Percentiles rank a stretch among this genome's conserved stretches.
phyloP scores from a whole-genome alignment of 2,888 invertebrate species.

The Pycnomerus fuliginosus region DNA sequence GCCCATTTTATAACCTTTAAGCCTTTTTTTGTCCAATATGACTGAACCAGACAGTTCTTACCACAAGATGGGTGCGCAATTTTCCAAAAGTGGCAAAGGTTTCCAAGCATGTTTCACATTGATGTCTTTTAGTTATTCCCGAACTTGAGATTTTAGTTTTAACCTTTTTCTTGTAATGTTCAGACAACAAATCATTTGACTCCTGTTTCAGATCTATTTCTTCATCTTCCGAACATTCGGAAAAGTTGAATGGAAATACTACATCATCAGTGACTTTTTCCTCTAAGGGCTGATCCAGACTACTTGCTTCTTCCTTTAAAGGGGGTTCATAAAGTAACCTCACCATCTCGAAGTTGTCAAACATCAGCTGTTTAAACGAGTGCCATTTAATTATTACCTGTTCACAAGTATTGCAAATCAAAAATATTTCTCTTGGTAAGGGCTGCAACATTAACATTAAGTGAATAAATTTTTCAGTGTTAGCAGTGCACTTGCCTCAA shows the following conservation, averaged over 20 bases:
- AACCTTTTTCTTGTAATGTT: neutral
- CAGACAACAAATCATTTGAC: too few species aligned
- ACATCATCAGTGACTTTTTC: too few species aligned
- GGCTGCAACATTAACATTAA: neutral
- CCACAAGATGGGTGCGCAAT: slow-evolving; percentile 1
- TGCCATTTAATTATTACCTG: neutral
- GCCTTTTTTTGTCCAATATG: too few species aligned
- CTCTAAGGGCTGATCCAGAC: too few species aligned
- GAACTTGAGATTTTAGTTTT: neutral
- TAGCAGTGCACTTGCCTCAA: neutral
- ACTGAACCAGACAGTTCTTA: neutral
- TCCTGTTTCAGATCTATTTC: too few species aligned
- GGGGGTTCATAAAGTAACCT: neutral
- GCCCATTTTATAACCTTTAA: too few species aligned
- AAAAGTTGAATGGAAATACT: too few species aligned
- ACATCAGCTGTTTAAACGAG: neutral
- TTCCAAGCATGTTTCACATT: neutral
- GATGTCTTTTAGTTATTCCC: slow-evolving; percentile 3
- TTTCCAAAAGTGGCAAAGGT: neutral
- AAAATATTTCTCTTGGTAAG: neutral
- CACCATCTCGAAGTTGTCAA: slow-evolving; percentile 1
- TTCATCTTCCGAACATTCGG: too few species aligned
- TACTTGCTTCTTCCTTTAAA: neutral
- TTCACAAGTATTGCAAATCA: neutral
- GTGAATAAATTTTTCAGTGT: neutral